Evolutionary conservation across 2,888 invertebrate genomes (phyloP), one percentile per base, ranked within the genome.

Genomic region (Drosophila pseudotalamancana): DNA sequence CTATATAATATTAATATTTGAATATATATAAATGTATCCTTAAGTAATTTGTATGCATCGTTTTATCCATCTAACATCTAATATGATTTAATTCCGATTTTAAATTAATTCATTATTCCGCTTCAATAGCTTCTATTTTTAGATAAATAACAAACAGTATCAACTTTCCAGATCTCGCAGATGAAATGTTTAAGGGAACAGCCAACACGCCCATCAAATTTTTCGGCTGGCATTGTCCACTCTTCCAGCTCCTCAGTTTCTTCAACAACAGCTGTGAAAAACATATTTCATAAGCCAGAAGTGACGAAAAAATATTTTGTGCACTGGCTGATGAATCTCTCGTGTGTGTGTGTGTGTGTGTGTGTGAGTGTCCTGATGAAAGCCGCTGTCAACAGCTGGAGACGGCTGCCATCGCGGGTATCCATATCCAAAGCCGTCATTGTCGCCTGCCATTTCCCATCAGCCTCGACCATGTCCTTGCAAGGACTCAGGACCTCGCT

Each of bases 401-500:
- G 71, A 32, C 14, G 65, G 14, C 65, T 72, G 87, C 61, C 84
- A 86, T 55, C 51, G 69, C 65, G 84, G 69, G 84, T 62, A 72
- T 72, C 61, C 87, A 62, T 69, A 72, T 56, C 37, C 77, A 53
- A n/a, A 54, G 79, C 70, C 65, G 14, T 64, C 72, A 71, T 35
- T 49, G 59, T 64, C 49, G 56, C 59, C 65, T 84, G 87, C 68
- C 87, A 66, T 77, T 73, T 82, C 64, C 74, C 81, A 81, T 81
- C 82, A 87, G 64, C 31, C 54, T 80, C 66, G 27, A 32, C 19
- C 27, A 19, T 12, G 6, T 12, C 29, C 27, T 21, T 35, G 19
- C 19, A 18, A 39, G n/a, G 42, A 31, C 25, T 35, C n/a, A 39
- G 50, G 18, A 14, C 31, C 31, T 12, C 29, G 21, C 23, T 27